Base-by-base conservation (phyloP, 2,797 vertebrate genomes). In the Mareca strepera region DNA sequence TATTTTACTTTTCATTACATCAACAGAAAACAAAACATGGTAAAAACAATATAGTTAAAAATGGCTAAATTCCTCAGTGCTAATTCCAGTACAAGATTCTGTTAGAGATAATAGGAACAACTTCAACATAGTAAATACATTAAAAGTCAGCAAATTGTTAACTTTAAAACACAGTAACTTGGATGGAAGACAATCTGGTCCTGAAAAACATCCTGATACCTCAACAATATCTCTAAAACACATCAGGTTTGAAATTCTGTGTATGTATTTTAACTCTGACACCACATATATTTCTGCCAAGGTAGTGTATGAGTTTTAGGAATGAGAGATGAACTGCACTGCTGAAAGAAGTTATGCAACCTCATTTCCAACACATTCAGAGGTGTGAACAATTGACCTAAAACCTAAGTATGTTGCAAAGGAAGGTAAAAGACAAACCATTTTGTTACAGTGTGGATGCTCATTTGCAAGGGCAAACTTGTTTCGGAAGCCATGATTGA, bases 81-180 rank as follows among this genome's bases (percentile, higher is more conserved):
- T 66, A 82, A 50, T 2, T 52, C 20, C 12, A 21, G 12, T 16
- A 55, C 14, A 74, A 74, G 39, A 21, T 3, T n/a, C 15, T 63
- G 7, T 9, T 55, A 7, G n/a, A 29, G 33, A 9, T 41, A 80
- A 50, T 4, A 39, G 0, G 0, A 50, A 53, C 50, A 12, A 3
- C 68, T 86, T 53, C 17, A 69, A 6, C 28, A 43, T 11, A 72
- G 66, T 11, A 69, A 28, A 20, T 73, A 10, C 7, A 22, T 43
- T 79, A 63, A 43, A 4, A 37, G 2, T 55, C 21, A 78, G 5
- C 6, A 91, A n/a, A 28, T 17, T 43, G 11, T 75, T 13, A 39
- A 3, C 11, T 78, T 93, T 58, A 66, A 83, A 59, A n/a, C n/a
- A 28, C 25, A 89, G 53, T 28, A 25, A 37, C 20, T 21, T 16